Base-by-base conservation (phyloP, 2,888 invertebrate species). In the Netelia virgata region DNA sequence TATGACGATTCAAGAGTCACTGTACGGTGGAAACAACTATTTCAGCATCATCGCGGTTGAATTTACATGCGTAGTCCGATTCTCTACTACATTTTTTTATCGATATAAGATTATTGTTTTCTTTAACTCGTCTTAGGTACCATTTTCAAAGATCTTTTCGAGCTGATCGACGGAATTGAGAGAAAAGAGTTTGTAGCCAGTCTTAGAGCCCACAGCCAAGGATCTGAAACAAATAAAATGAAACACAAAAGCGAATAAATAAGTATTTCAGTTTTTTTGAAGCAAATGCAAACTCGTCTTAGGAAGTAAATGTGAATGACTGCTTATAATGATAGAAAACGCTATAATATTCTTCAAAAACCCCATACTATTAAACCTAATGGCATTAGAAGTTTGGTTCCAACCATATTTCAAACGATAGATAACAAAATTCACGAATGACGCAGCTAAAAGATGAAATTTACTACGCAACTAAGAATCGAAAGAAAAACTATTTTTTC, bases 161-260 rank as follows among this genome's bases (percentile, higher is more conserved):
- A 99, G 95, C 84, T 96, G 96, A 94, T 99, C 98, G 79, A 97
- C 96, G 9, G 96, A 96, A 84, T 96, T 96, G 86, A 99, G 94
- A 43, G 98, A 96, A 93, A 97, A 99, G 88, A 99, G 95, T 93
- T 97, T 96, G 94, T 98, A 99, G 61, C 99, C 98, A 89, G 96
- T 96, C 93, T 97, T 97, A 89, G 98, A 97, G 88, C 99, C 99
- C 90, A 99, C 98, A 88, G 98, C 97, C 93, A 99, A 94, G 20
- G 99, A 98, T 93, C 98, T 98, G 93, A 20, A 94, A 94, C 72
- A 86, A 86, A 78, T 88, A 85, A 84, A 86, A 82, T 47, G 14
- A n/a, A 57, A 18, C n/a, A 18, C 18, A 16, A 57, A 57, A 57
- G 6, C 16, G 16, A 1, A 53, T 55, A 16, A 55, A 16, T 16